These are phyloP conservation scores for Leiothrix lutea DNA, from an alignment of 2,113 vertebrate genomes.

Conservation along the genomic window DNA sequence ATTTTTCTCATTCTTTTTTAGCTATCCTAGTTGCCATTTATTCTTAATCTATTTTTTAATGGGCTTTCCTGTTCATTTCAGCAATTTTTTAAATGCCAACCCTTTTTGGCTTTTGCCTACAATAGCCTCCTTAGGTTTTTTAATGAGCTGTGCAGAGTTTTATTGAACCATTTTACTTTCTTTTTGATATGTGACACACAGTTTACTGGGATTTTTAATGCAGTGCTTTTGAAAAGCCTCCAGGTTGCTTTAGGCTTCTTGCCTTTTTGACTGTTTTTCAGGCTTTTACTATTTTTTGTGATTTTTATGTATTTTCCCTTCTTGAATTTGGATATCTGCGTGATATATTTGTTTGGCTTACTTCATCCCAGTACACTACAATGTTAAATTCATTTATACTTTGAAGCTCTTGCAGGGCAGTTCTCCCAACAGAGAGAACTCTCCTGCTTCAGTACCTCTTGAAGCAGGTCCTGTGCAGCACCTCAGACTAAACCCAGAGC, in stretches of 20 bases:
- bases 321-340: constrained; percentile 14
- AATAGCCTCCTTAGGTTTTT: neutral
- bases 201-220: neutral
- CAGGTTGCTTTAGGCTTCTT: constrained; percentile 28
- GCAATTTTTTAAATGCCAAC: neutral
- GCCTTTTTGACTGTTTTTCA: constrained; percentile 4
- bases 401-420: neutral
- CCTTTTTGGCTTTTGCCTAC: neutral
- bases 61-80: neutral
- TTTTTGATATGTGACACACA: neutral
- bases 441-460: neutral
- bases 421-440: neutral
- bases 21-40: neutral
- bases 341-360: constrained; percentile 17
- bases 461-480: neutral
- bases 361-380: neutral
- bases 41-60: neutral
- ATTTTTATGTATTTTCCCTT: neutral
- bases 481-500: neutral
- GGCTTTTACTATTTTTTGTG: neutral
- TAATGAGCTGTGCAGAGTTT: neutral
- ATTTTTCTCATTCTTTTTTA: neutral
- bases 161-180: neutral
- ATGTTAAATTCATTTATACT: neutral
- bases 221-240: constrained; percentile 27